A percentile compares a stretch with the other conserved stretches of the same genome.
These are phyloP conservation scores for Girardinichthys multiradiatus DNA, from an alignment of 2,113 vertebrate genomes.

Conservation along the genomic window DNA sequence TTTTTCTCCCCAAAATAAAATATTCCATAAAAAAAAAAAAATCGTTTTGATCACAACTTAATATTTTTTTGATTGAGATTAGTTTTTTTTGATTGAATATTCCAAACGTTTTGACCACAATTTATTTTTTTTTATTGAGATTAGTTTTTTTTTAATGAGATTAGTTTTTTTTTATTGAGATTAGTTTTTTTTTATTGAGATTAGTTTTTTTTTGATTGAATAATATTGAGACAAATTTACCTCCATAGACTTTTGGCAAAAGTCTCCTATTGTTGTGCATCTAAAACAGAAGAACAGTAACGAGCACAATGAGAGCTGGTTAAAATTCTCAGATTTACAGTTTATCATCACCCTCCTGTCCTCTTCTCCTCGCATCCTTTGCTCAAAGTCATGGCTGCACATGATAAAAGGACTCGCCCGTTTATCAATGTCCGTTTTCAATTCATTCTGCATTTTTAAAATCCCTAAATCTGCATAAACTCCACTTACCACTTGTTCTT, in stretches of 20 bases:
- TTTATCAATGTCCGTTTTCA: slow-evolving; percentile 67
- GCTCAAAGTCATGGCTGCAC: slow-evolving; percentile 50
- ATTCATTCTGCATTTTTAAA: slow-evolving; percentile 54
- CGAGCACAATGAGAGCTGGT: slow-evolving; percentile 56
- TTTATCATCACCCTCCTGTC: slow-evolving; percentile 41
- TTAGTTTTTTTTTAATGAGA: no score
- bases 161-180: no score
- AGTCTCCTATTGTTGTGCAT: slow-evolving; percentile 46
- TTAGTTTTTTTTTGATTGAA: no score
- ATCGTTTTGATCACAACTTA: no score
- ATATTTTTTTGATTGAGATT: no score
- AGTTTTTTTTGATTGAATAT: no score
- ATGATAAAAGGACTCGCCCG: slow-evolving; percentile 54
- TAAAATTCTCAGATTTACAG: slow-evolving; percentile 70
- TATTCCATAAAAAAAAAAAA: no score
- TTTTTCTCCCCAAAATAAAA: no score
- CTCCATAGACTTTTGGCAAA: slow-evolving; percentile 42
- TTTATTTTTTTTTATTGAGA: no score
- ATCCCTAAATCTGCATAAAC: slow-evolving; percentile 65
- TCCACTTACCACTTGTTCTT: slow-evolving; percentile 8
- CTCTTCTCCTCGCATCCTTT: slow-evolving; percentile 24
- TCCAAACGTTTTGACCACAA: no score
- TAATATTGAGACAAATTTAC: no score
- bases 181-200: no score
- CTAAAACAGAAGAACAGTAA: slow-evolving; percentile 22